Conservation (phyloP, 92 coral and sea anemone species). For the Epizoanthus illoricatus region DNA sequence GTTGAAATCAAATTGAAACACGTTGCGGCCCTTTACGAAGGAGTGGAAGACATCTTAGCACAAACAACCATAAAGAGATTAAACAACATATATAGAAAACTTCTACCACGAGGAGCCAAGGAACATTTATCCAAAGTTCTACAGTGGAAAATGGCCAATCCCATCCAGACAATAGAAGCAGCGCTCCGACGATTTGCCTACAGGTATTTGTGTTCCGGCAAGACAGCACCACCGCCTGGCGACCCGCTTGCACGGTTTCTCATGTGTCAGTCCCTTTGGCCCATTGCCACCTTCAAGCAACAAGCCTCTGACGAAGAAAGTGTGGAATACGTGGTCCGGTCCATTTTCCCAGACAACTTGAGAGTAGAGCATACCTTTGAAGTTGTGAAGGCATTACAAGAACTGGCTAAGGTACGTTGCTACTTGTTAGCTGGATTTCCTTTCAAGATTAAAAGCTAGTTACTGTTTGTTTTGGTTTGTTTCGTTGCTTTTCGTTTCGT, state of each 20-base stretch:
- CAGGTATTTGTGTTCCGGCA: constrained; percentile 39
- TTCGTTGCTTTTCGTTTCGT: not conserved
- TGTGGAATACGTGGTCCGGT: constrained; percentile 2
- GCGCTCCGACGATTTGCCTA: constrained; percentile 39
- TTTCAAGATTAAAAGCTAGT: too few relatives aligned
- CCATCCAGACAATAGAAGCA: constrained; percentile 22
- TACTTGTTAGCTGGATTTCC: not conserved
- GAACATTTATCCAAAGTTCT: not conserved
- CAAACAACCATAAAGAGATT: constrained; percentile 30
- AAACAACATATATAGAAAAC: constrained; percentile 4
- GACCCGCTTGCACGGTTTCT: constrained; percentile 28
- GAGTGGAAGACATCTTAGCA: constrained; percentile 40
- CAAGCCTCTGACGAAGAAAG: not conserved
- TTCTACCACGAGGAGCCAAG: constrained; percentile 20
- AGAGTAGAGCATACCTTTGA: constrained; percentile 19
- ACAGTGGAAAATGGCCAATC: constrained; percentile 1
- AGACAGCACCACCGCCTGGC: constrained; percentile 9
- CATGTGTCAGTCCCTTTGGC: constrained; percentile 31
- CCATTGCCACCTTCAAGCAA: constrained; percentile 1
- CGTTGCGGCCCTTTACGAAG: constrained; percentile 43
- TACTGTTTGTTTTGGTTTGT: not conserved
- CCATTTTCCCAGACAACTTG: not conserved
- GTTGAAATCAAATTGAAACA: constrained; percentile 32
- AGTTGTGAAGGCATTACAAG: not conserved
- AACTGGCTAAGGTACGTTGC: constrained; percentile 8